Evolutionary conservation across 2,797 vertebrate species (phyloP).

Genomic region (Enteromius unitaeniatus): DNA sequence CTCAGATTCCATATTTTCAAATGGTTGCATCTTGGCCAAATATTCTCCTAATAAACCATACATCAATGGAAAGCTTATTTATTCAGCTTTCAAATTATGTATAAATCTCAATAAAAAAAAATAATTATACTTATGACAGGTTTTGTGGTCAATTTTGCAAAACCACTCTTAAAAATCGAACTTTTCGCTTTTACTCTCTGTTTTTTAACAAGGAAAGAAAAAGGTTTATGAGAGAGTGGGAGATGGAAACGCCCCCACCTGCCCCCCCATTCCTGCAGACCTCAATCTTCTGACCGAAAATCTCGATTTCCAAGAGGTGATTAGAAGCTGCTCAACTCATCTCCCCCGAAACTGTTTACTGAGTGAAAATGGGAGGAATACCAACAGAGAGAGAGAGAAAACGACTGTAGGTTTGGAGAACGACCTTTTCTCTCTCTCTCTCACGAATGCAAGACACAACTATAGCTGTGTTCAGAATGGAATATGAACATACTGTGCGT

Average conservation of each 20-base stretch:
- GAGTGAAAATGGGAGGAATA: constrained; percentile 18
- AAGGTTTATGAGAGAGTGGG: constrained; percentile 5
- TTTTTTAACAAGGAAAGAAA: constrained; percentile 6
- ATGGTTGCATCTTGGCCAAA: too few species aligned
- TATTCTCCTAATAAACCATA: too few species aligned
- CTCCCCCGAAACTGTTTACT: constrained; percentile 35
- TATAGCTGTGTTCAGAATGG: not conserved
- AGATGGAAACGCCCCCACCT: constrained; percentile 1
- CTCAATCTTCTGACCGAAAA: constrained; percentile 50
- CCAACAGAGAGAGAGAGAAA: constrained; percentile 16
- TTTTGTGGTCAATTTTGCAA: not conserved
- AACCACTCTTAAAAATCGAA: not conserved
- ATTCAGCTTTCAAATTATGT: too few species aligned
- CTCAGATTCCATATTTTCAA: too few species aligned
- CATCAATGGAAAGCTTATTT: too few species aligned
- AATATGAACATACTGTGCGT: not conserved
- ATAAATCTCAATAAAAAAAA: too few species aligned
- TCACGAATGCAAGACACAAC: not conserved
- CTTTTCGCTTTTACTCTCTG: not conserved
- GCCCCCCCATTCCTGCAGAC: constrained; percentile 21
- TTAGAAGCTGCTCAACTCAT: constrained; percentile 46
- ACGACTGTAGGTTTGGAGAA: not conserved
- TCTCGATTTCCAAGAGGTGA: constrained; percentile 53
- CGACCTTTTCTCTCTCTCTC: constrained; percentile 11
- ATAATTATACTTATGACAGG: too few species aligned